Conservation (phyloP, 2,113 vertebrate genomes). For the Tiliqua scincoides region DNA sequence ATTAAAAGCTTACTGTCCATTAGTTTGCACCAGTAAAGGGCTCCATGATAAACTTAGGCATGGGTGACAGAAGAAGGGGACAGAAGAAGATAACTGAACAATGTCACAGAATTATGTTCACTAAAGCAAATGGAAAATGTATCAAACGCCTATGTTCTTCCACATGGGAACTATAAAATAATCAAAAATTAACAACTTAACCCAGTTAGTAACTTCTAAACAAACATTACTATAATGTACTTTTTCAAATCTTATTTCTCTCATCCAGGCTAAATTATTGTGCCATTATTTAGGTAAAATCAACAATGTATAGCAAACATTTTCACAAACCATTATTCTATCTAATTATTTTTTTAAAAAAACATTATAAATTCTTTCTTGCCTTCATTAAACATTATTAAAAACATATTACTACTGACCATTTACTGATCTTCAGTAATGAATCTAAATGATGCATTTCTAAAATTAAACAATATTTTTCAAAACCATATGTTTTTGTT, state of each 20-base stretch:
- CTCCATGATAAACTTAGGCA: neutral
- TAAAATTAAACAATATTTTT: neutral
- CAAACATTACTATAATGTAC: neutral
- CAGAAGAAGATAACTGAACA: neutral
- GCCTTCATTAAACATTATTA: neutral
- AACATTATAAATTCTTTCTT: neutral
- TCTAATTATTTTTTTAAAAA: neutral
- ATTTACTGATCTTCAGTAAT: neutral
- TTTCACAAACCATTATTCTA: neutral
- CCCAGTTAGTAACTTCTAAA: neutral
- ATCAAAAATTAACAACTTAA: too few species aligned
- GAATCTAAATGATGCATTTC: neutral
- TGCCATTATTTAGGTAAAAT: neutral
- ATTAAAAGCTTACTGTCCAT: too few species aligned
- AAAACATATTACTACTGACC: neutral
- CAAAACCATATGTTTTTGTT: too few species aligned
- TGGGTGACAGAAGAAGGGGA: neutral
- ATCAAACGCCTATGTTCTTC: neutral
- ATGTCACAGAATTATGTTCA: neutral
- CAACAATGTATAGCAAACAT: neutral
- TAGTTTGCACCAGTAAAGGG: neutral
- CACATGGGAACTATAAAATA: too few species aligned
- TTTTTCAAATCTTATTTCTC: neutral
- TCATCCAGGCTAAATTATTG: neutral
- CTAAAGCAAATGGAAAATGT: neutral